Evolutionary conservation across 2,888 invertebrate genomes (phyloP), one percentile per base, ranked within the genome.

Genomic region (Eilema caniola): DNA sequence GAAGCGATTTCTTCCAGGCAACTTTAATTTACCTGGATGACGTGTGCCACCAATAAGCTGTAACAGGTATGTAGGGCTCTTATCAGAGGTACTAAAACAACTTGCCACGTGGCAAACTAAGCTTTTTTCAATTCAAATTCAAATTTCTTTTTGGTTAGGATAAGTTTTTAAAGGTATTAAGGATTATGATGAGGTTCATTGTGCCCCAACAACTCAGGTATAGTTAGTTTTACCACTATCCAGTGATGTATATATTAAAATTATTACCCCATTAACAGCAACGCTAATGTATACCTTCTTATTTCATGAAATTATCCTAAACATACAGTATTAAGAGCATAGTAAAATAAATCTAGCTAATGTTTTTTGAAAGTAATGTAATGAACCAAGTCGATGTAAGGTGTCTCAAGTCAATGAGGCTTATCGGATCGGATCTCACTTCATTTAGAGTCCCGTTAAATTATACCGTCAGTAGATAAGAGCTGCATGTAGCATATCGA

Each of bases 371-470:
- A 87, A 89, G 85, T 88, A 88, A 90, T 87, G 91, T 91, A 92
- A 92, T 92, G 91, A 92, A 90, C 87, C 86, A 83, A 85, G 84
- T 83, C 84, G 80, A 86, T 87, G 88, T 90, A 85, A 92, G 90
- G 89, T 92, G 90, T 92, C 90, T 89, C 85, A 84, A 91, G 89
- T 91, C 89, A 89, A 92, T 90, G 88, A 88, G 86, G 89, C 90
- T 94, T 95, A 95, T 95, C 95, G 89, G 87, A 90, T 92, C 87
- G 90, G 89, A 95, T 95, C 94, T 94, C 90, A 85, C 87, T 91
- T 93, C 92, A 91, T 94, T 94, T 94, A 93, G 93, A 92, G 89
- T 88, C 90, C 91, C 92, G 94, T 94, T 94, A 93, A 93, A 92
- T 92, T 92, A 92, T 89, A 90, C 91, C 86, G 88, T 85, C 85